Base-by-base conservation (phyloP, 2,888 invertebrate species). In the Papilio demoleus region DNA sequence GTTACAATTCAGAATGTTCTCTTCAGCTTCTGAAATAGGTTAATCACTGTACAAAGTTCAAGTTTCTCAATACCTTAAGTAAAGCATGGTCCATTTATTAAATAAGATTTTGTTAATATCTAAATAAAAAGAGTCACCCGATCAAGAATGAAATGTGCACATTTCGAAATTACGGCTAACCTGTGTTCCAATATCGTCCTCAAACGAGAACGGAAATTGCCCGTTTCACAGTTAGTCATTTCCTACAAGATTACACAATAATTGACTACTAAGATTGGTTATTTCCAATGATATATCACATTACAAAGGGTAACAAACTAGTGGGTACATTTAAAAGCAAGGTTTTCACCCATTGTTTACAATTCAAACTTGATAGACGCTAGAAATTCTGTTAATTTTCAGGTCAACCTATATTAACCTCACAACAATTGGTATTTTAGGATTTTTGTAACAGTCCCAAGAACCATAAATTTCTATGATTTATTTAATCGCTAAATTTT, bases 181-280 rank as follows among this genome's bases (percentile, higher is more conserved):
- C 60, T 27, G 27, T 38, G 19, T 45, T 11, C 45, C 45, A 45
- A 45, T 45, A 11, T 45, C 19, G 11, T 22, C 19, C 22, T 45
- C 45, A 22, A 19, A 6, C 45, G 50, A 27, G 59, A 42, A 42
- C 61, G 69, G 69, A 70, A 70, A 70, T 70, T 70, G 62, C 56
- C 61, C 19, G 56, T 58, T 70, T 61, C 65, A 62, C 61, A 38
- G 69, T 45, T 56, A 69, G 62, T 65, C 42, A 66, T 66, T 70
- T 70, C 65, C 69, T 65, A 70, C 58, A 70, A 70, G 56, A 62
- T 66, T 65, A 58, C 56, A 53, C n/a, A 34, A 24, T 53, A 42
- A 36, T 63, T 63, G 24, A 27, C 56, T 19, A 12, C n/a, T 24
- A 50, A 24, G 24, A n/a, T 14, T 38, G 11, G 22, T n/a, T 8